Base-by-base conservation (phyloP, 1,140 invertebrate species). In the Polypedilum pembai region DNA sequence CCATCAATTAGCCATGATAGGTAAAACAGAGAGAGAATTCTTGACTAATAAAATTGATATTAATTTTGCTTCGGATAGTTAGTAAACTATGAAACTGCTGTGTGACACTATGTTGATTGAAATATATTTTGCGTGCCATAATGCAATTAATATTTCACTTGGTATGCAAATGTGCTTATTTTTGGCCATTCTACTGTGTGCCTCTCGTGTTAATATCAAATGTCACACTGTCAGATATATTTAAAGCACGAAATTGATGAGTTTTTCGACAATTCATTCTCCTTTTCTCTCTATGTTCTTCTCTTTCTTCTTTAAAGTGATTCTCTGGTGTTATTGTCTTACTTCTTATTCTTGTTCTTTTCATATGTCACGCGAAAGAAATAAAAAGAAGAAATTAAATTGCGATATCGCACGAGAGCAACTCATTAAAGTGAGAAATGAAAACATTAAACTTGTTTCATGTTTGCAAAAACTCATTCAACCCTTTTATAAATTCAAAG, bases 101-200 rank as follows among this genome's bases (percentile, higher is more conserved):
- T 69, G 65, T 69, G 17, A 7, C 20, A 21, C 65, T 69, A 10
- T 69, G 24, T 18, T 69, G 65, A 69, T 69, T 69, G 20, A 69
- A 69, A 20, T 69, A 18, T 69, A 69, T 69, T 69, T 69, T 18
- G 65, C 65, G 65, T 69, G 65, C 17, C 20, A 69, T 10, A 69
- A 18, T 69, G 65, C 65, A 69, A 69, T 69, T 20, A 69, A 69
- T 56, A 56, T 56, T 56, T 56, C 15, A 33, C 45, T 12, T n/a
- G n/a, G 45, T 56, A 56, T 56, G 45, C 45, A 56, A 56, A 56
- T 56, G 8, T 56, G 45, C n/a, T 56, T 15, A 45, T 56, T 56
- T 56, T 56, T 56, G 45, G 45, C 7, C 12, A 56, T 3, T 56
- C 24, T 56, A 56, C 45, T 56, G 45, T n/a, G 12, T 56, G 45